These are phyloP conservation scores for Pterocles orientalis DNA, from an alignment of 2,113 vertebrate species.

Conservation along the genomic window DNA sequence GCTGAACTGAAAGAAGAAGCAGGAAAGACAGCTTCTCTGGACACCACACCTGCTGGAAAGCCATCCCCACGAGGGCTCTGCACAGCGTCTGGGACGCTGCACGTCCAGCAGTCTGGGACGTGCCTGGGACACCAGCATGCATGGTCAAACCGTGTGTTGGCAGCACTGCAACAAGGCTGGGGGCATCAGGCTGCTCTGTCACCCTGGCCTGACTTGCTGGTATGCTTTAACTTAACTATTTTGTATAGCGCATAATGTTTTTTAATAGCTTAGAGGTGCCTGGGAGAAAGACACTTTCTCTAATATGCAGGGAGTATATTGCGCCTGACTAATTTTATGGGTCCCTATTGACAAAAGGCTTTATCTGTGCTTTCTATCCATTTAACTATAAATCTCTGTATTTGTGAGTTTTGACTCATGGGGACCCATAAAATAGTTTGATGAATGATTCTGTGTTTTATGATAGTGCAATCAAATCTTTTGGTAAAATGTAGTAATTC, in stretches of 20 bases:
- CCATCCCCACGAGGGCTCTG: not conserved
- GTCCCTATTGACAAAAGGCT: slow-evolving; percentile 10
- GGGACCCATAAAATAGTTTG: not conserved
- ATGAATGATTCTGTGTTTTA: slow-evolving; percentile 15
- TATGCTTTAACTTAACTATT: not conserved
- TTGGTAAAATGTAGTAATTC: not conserved
- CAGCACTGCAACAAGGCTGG: not conserved
- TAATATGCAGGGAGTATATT: not conserved
- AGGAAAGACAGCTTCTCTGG: not conserved
- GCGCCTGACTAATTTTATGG: slow-evolving; percentile 11
- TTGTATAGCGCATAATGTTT: not conserved
- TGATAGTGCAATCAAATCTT: not conserved
- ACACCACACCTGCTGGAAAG: not conserved
- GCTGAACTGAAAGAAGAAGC: not conserved
- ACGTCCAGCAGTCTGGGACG: not conserved
- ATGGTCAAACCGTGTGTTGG: accelerated
- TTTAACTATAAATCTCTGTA: not conserved
- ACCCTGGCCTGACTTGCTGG: not conserved
- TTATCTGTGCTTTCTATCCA: slow-evolving; percentile 22
- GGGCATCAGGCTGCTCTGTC: not conserved
- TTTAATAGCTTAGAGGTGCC: not conserved
- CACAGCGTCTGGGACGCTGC: accelerated
- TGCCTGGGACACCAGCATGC: not conserved
- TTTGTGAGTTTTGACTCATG: not conserved
- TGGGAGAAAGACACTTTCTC: not conserved